Base-by-base conservation (phyloP, 1,140 invertebrate species). In the Leptinotarsa lineolata region DNA sequence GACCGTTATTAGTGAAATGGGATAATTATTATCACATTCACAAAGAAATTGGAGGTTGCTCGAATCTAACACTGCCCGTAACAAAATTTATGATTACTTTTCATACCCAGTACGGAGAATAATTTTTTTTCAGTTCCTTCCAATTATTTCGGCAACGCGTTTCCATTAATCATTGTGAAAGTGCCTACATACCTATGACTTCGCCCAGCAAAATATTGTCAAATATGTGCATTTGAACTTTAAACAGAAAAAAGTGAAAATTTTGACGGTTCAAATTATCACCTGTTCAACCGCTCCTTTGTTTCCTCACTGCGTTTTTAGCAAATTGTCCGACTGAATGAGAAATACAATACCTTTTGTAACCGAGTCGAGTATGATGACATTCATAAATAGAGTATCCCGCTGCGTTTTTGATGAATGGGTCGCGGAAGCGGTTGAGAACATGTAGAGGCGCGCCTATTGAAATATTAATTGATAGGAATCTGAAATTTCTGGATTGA, bases 371-470 rank as follows among this genome's bases (percentile, higher is more conserved):
- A 54, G 48, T 54, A 54, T 54, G 48, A 54, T 54, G 48, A 54
- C 48, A 54, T 54, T 54, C 15, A 54, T 18, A 54, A 54, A 54
- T 16, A 54, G 48, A 16, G 48, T 54, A n/a, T n/a, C 48, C 48
- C 48, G 48, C 48, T 54, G 48, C 15, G 48, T 54, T 54, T 54
- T 54, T 54, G 48, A 54, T 54, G 48, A 54, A 54, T 54, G 48
- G 48, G 48, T 54, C 48, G n/a, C 48, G 48, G 48, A 54, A 54
- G 48, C 48, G 48, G 16, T 54, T 15, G 48, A 15, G 48, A 54
- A n/a, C 48, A 18, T 54, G 30, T 54, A 18, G 15, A 8, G 48
- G 48, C 16, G 48, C 48, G 48, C 48, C 48, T 54, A 54, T 54
- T 54, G 48, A 54, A 54, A 54, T n/a, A 54, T 54, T 54, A 15